phyloP scores from a whole-genome alignment of 2,797 vertebrate species.

The Lutjanus argentimaculatus region DNA sequence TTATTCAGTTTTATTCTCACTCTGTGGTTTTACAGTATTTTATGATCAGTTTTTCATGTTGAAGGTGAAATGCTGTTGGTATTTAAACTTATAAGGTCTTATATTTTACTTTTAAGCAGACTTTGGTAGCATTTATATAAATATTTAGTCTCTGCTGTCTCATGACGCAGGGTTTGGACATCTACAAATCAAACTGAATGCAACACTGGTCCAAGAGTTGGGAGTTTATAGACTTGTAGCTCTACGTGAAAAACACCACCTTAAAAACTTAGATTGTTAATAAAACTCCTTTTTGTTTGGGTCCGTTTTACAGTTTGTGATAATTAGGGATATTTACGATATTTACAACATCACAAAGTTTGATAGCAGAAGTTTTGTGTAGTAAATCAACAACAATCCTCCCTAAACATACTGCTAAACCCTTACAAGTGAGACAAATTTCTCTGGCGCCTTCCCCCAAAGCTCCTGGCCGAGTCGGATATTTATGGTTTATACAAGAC shows the following conservation, averaged over 20 bases:
- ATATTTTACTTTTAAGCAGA: neutral
- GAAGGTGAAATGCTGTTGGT: neutral
- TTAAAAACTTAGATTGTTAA: neutral
- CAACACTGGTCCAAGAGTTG: neutral
- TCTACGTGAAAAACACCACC: neutral
- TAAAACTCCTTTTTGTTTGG: neutral
- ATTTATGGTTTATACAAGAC: neutral
- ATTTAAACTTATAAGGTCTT: neutral
- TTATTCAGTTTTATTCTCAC: neutral
- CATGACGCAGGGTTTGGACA: neutral
- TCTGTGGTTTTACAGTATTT: neutral
- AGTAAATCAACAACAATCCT: neutral
- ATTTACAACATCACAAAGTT: neutral
- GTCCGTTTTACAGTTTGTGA: neutral
- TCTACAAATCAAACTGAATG: neutral
- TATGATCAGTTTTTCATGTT: neutral
- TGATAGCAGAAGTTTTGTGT: neutral
- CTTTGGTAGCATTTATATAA: neutral
- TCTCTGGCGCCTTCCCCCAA: neutral
- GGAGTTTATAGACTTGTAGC: neutral
- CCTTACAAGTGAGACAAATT: neutral
- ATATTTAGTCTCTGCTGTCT: neutral
- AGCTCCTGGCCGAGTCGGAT: neutral
- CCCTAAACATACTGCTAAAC: neutral
- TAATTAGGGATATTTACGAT: too few species aligned